Evolutionary conservation across 2,113 vertebrate genomes (phyloP), one percentile per base, ranked within the genome.

Genomic region (Crotalus helleri): DNA sequence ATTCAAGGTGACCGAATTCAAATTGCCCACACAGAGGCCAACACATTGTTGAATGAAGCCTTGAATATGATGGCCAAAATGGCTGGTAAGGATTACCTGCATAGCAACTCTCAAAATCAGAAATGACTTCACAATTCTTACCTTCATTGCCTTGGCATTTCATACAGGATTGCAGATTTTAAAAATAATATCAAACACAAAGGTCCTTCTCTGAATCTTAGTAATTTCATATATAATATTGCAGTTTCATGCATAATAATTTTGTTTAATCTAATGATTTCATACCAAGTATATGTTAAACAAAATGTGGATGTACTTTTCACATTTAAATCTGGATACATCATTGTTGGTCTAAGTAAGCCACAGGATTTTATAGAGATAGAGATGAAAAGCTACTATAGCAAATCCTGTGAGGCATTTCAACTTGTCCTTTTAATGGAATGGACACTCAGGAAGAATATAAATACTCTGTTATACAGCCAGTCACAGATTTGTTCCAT

Each of bases 1-100:
- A 93, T 92, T 0, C 95, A 97, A 39, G 98, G 96, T 7, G 94
- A 94, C 8, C 97, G 96, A 15, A 96, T 99, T 81, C 93, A 94
- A 4, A 97, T 93, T 19, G 97, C 99, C 23, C 93, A 98, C 95
- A 57, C 5, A 3, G 97, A 98, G 15, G 98, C 98, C 0, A 96
- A 95, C 58, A 89, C 89, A 5, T 97, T 99, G 17, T 96, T 98
- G 26, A 96, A 98, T 94, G 98, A 98, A 85, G 98, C 98, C 0
- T 8, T 96, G 85, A 90, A 89, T 92, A 98, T 98, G 96, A 93
- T 98, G 96, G 95, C 96, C 69, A 96, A 95, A 95, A 98, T 99
- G 94, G 94, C 96, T 96, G 98, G 99, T 99, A 98, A 97, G 95
- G 15, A 11, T 13, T 61, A 46, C 3, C 33, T 61, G 51, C 19